Evolutionary conservation across 2,113 vertebrate genomes (phyloP).

Genomic region (Elephantulus edwardii): DNA sequence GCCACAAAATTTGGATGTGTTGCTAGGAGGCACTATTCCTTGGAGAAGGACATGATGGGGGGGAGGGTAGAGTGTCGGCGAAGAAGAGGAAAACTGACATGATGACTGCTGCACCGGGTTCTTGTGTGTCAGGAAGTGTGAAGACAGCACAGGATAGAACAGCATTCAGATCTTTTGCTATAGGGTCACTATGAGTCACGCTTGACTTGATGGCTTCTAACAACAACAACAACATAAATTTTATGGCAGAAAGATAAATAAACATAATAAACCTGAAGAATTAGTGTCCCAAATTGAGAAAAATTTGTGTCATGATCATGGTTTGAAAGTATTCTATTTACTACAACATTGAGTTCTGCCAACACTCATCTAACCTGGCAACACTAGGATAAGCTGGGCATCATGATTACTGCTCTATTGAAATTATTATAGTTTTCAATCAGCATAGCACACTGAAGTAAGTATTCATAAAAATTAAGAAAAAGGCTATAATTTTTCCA

Average conservation of each 20-base stretch:
- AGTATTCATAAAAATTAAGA: neutral
- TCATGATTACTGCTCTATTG: neutral
- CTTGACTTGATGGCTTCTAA: too few species aligned
- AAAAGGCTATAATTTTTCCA: neutral
- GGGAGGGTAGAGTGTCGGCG: too few species aligned
- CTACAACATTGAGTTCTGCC: neutral
- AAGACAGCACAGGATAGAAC: too few species aligned
- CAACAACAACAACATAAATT: too few species aligned
- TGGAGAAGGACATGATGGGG: too few species aligned
- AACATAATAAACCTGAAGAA: neutral
- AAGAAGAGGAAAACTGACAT: too few species aligned
- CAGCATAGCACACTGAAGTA: neutral
- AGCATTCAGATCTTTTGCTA: too few species aligned
- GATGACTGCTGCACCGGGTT: too few species aligned
- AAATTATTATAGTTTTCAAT: neutral
- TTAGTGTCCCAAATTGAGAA: conserved; percentile 21
- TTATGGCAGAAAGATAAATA: neutral
- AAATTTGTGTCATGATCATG: neutral
- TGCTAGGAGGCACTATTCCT: too few species aligned
- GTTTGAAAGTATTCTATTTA: neutral
- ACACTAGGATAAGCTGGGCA: neutral
- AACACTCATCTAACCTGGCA: neutral
- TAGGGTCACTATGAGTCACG: too few species aligned
- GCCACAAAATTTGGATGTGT: too few species aligned
- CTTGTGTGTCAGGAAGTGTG: too few species aligned